Conservation (phyloP, 2,888 invertebrate genomes). For the Pseudoips prasinana region DNA sequence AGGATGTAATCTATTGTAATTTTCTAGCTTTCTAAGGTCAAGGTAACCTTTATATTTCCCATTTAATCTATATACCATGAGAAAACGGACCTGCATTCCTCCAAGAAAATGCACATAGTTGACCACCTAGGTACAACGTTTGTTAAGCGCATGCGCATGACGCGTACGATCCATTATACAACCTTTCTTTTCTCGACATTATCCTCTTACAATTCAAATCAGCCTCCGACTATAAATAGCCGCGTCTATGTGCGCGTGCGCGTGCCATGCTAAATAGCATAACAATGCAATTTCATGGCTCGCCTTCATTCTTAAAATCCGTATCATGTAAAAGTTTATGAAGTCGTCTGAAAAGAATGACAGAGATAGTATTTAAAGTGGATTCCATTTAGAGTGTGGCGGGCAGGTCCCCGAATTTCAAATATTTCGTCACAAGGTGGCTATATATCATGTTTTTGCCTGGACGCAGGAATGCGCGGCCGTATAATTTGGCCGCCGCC, state of each 20-base stretch:
- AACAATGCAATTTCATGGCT: conserved; percentile 16
- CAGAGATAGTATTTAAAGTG: conserved; percentile 64
- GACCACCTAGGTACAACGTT: conserved; percentile 23
- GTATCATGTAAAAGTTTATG: conserved; percentile 39
- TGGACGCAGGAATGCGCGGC: conserved; percentile 70
- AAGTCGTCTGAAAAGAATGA: conserved; percentile 60
- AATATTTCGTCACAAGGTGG: conserved; percentile 77
- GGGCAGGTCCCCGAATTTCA: conserved; percentile 70
- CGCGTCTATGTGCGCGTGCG: conserved; percentile 14
- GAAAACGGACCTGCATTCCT: conserved; percentile 32
- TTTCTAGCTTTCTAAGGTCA: too few species aligned
- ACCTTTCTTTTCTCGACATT: conserved; percentile 25
- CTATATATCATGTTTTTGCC: conserved; percentile 81
- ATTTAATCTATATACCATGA: too few species aligned
- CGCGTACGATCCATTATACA: conserved; percentile 6
- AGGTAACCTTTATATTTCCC: too few species aligned
- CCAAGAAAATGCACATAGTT: conserved; percentile 34
- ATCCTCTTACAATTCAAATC: conserved; percentile 10
- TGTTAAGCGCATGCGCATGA: conserved; percentile 10
- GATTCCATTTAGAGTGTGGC: conserved; percentile 71
- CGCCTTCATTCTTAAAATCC: conserved; percentile 19
- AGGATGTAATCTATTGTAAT: too few species aligned
- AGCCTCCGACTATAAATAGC: conserved; percentile 11
- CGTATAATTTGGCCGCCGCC: conserved; percentile 78
- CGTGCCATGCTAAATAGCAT: conserved; percentile 5